Base-by-base conservation (phyloP, 2,113 vertebrate genomes). In the Rhinolophus sinicus region DNA sequence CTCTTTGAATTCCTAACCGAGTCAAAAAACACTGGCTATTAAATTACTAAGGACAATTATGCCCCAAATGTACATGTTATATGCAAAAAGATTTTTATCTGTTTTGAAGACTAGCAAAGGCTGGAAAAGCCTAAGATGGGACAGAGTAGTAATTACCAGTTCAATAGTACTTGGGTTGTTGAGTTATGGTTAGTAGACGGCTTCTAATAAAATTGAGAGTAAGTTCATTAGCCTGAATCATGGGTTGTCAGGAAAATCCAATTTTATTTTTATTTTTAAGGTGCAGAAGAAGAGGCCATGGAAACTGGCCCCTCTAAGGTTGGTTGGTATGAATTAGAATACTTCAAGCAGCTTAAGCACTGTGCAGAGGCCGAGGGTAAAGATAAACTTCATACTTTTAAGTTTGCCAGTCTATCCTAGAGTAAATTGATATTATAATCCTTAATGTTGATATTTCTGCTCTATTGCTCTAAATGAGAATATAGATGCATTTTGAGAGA, bases 191-290 rank as follows among this genome's bases (percentile, higher is more conserved):
- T 89, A 82, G 26, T 78, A 50, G 62, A 81, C 69, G 21, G 14
- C 38, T 15, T 82, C 52, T 58, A 90, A 67, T 73, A 86, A 38
- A 84, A 64, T 26, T 92, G 40, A 80, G 60, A 91, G 26, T 90
- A 94, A 88, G 16, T 92, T 95, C 75, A 90, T 92, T 92, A 90
- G 65, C 64, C 76, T 80, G 22, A 69, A 56, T 95, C 62, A 83
- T 67, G 24, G 11, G 47, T 82, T 35, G 62, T 81, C 64, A 80
- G 30, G 70, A 76, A 90, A 96, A 81, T 93, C 10, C 54, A 44
- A 65, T 92, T 95, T 93, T 85, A 56, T 67, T 93, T 88, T 92
- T n/a, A 85, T 58, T 94, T 60, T 75, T 88, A 82, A 93, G 70
- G 50, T 30, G 0, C 28, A 70, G 78, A 58, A 76, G 56, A 94